Evolutionary conservation across 2,797 vertebrate genomes (phyloP), one percentile per base, ranked within the genome.

Genomic region (Sebastes ruberrimus): DNA sequence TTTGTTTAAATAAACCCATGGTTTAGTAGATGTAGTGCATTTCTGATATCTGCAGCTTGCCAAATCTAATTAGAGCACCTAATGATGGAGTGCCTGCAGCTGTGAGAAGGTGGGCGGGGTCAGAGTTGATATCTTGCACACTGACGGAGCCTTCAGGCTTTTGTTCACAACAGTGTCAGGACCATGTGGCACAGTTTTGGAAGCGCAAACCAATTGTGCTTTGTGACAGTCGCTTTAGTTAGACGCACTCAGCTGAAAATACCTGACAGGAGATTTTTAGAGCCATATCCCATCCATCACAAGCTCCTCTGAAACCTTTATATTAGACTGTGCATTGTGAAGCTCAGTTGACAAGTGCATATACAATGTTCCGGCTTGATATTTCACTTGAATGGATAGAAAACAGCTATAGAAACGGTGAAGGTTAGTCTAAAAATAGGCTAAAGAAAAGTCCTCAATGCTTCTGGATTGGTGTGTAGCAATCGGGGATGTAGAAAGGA

Each of bases 401-500:
- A 89, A 88, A 77, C 23, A 14, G 74, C 85, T 22, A 80, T 86
- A 88, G 91, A 93, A 89, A 90, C 16, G 16, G 62, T 86, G 84
- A 94, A 93, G 93, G 92, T 92, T 93, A 42, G 33, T 68, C 89
- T 90, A 87, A 89, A 94, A 92, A 90, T 89, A 93, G 32, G 3
- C n/a, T 9, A 53, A 14, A 73, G 78, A 61, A 80, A 82, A 86
- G 38, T 56, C 62, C 22, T 68, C 28, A 25, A 1, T 72, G n/a
- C 66, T 30, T 71, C 49, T 28, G 25, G 13, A 22, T 35, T 42
- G 38, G 3, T 60, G 63, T 13, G 32, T 5, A 78, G 60, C 77
- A 60, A 57, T 3, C 2, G 55, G n/a, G 2, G 71, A 65, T 42
- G 5, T 28, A 23, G 9, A 57, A 68, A 30, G 13, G 42, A 63